Conservation (phyloP, 2,797 vertebrate genomes). For the Coluber constrictor region DNA sequence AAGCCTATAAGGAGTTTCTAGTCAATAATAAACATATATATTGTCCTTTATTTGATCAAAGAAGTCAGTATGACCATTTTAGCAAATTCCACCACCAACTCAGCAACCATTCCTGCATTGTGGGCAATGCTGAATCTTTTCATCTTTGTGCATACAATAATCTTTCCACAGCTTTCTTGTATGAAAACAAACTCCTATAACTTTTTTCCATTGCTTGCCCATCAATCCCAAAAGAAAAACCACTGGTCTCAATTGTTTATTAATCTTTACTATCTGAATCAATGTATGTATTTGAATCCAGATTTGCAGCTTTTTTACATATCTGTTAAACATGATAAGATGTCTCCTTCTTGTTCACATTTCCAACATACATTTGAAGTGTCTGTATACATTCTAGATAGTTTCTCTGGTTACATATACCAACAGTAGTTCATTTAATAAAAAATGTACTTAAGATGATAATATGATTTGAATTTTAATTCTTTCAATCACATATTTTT, state of each 20-base stretch:
- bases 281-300: background rate
- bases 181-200: background rate
- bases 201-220: background rate
- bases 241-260: background rate
- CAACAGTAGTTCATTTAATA: background rate
- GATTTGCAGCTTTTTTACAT: background rate
- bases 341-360: background rate
- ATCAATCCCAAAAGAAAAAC: background rate
- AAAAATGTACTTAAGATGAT: background rate
- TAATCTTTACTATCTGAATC: background rate
- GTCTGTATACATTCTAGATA: background rate
- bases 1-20: background rate
- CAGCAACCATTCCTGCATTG: background rate
- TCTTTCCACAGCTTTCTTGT: background rate
- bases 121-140: background rate
- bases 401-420: background rate
- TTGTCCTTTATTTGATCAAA: background rate
- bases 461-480: background rate
- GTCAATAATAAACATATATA: background rate
- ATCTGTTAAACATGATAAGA: background rate
- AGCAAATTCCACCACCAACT: background rate
- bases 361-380: background rate
- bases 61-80: background rate
- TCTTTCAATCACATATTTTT: background rate
- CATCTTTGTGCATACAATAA: background rate